Conservation (phyloP, 2,888 invertebrate genomes). For the Melanostoma scalare region DNA sequence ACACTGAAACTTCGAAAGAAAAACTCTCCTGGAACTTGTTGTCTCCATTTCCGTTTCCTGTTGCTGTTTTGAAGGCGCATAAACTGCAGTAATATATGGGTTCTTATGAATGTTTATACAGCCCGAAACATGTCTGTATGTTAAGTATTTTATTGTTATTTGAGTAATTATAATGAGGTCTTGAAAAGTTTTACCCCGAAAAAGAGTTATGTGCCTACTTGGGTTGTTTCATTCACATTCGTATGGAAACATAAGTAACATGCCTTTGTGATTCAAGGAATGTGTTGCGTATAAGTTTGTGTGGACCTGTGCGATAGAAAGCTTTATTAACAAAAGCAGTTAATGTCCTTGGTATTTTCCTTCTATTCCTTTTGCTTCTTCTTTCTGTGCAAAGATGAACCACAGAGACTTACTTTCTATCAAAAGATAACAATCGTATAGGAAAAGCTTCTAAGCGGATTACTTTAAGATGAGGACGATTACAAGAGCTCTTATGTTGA, state of each 20-base stretch:
- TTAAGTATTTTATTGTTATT: slow-evolving; percentile 51
- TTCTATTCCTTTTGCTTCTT: slow-evolving; percentile 1
- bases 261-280: background rate
- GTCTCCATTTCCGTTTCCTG: slow-evolving; percentile 63
- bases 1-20: slow-evolving; percentile 38
- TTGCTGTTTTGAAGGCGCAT: too few relatives aligned
- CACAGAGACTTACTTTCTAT: slow-evolving; percentile 6
- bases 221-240: slow-evolving; percentile 32
- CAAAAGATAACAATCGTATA: slow-evolving; percentile 20
- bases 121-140: too few relatives aligned
- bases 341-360: slow-evolving; percentile 13
- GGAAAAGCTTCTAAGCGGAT: slow-evolving; percentile 16
- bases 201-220: slow-evolving; percentile 20
- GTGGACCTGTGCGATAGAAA: background rate
- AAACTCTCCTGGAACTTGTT: slow-evolving; percentile 51
- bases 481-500: slow-evolving; percentile 1
- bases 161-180: slow-evolving; percentile 52
- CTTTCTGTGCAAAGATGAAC: background rate
- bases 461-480: slow-evolving; percentile 17
- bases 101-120: too few relatives aligned
- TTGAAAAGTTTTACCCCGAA: slow-evolving; percentile 29
- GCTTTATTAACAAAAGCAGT: slow-evolving; percentile 33
- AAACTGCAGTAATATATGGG: too few relatives aligned
- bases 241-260: slow-evolving; percentile 1
- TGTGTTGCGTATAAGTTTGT: background rate